Evolutionary conservation across 1,140 invertebrate genomes (phyloP), one percentile per base, ranked within the genome.

Genomic region (Protaetia brevitarsis): DNA sequence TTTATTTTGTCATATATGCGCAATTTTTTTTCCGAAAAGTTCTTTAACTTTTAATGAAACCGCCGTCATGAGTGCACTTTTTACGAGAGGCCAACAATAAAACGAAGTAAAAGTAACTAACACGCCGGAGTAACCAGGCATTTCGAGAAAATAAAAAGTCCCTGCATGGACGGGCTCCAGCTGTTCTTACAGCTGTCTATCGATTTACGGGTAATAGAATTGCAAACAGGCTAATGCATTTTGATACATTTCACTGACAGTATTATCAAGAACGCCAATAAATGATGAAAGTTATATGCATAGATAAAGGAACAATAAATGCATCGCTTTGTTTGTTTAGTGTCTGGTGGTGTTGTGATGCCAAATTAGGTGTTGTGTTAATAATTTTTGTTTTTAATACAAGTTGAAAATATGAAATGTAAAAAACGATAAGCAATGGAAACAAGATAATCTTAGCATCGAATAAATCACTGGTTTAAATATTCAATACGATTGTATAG

Each of bases 201-300:
- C 41, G 41, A 51, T 51, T 51, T 51, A 51, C 41, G 41, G 41
- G 41, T 51, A 51, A 51, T 51, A 51, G 41, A 51, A 51, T 51
- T 51, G 41, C 41, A 51, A 51, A 51, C 16, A 51, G 26, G 41
- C 10, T 23, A 19, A 51, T 51, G 41, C 41, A 51, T 51, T 51
- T 51, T 51, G 41, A 51, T 51, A 51, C 41, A 51, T 8, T 23
- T 19, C 21, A 51, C 41, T 51, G 21, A 8, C 41, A 51, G 4
- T 23, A 23, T 16, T 19, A 23, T 51, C 19, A 23, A 19, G 10
- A 51, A 7, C 26, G 16, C 19, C 13, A 23, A 51, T 51, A n/a
- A n/a, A 34, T n/a, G 1, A 2, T 34, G 31, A 34, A 51, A n/a
- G n/a, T n/a, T n/a, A n/a, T n/a, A 10, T 51, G 1, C 19, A 3